Conservation (phyloP, 2,888 invertebrate species). For the Parnassius mnemosyne region DNA sequence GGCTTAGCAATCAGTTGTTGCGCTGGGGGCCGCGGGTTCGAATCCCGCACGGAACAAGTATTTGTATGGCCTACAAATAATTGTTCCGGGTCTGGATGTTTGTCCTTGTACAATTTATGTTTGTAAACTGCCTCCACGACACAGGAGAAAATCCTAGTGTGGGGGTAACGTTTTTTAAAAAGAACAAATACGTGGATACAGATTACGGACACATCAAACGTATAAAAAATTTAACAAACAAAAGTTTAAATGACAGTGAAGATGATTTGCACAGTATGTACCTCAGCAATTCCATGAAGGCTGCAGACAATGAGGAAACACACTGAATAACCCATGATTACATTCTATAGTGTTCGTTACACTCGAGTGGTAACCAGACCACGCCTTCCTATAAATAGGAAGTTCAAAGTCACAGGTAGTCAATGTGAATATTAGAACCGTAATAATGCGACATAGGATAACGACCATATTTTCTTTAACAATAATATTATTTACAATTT, state of each 20-base stretch:
- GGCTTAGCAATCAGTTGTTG: no score
- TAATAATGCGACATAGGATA: constrained; percentile 53
- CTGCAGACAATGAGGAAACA: constrained; percentile 33
- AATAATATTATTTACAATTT: constrained; percentile 41
- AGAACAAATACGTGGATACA: no score
- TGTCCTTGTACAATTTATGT: no score
- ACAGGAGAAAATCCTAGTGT: no score
- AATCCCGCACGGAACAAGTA: no score
- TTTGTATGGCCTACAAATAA: no score
- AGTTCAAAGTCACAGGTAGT: constrained; percentile 72
- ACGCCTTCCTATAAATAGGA: constrained; percentile 75
- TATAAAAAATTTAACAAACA: neutral
- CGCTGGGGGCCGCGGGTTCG: no score
- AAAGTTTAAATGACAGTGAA: constrained; percentile 26
- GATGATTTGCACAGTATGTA: constrained; percentile 22
- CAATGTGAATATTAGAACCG: constrained; percentile 50
- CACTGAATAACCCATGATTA: constrained; percentile 50
- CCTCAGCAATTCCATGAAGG: constrained; percentile 24
- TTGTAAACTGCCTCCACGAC: no score
- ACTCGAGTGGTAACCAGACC: constrained; percentile 50
- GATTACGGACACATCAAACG: no score
- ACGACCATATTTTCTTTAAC: constrained; percentile 29
- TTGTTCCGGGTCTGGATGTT: no score
- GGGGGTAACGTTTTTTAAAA: no score
- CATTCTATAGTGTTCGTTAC: constrained; percentile 58